phyloP scores from a whole-genome alignment of 2,113 vertebrate species.

The Heterocephalus glaber region DNA sequence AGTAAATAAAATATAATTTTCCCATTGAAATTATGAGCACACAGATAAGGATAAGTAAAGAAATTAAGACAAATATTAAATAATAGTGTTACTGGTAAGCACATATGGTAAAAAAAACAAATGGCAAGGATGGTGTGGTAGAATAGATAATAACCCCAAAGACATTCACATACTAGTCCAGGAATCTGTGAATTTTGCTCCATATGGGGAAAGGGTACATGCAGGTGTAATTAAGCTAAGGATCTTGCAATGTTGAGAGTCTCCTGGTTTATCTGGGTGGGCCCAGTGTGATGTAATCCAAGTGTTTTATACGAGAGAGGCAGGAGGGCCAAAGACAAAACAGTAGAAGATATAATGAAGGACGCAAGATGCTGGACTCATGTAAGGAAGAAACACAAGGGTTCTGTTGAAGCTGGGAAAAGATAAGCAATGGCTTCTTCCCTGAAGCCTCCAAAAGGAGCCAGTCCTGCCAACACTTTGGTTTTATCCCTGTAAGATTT shows the following conservation, averaged over 20 bases:
- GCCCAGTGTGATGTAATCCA: background rate
- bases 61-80: background rate
- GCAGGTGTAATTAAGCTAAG: background rate
- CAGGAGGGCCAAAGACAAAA: background rate
- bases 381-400: background rate
- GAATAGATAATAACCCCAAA: background rate
- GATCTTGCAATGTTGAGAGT: background rate
- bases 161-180: background rate
- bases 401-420: background rate
- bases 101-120: background rate
- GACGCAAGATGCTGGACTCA: background rate
- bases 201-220: background rate
- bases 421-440: background rate
- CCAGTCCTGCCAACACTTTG: background rate
- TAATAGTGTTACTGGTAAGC: background rate
- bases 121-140: background rate
- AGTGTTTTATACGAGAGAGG: background rate
- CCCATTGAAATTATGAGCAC: background rate
- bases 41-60: background rate
- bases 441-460: background rate
- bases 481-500: background rate
- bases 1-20: background rate
- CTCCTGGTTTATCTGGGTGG: background rate
- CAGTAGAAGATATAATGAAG: background rate
- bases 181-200: background rate